Base-by-base conservation (phyloP, 2,797 vertebrate species). In the Cyprinella venusta region DNA sequence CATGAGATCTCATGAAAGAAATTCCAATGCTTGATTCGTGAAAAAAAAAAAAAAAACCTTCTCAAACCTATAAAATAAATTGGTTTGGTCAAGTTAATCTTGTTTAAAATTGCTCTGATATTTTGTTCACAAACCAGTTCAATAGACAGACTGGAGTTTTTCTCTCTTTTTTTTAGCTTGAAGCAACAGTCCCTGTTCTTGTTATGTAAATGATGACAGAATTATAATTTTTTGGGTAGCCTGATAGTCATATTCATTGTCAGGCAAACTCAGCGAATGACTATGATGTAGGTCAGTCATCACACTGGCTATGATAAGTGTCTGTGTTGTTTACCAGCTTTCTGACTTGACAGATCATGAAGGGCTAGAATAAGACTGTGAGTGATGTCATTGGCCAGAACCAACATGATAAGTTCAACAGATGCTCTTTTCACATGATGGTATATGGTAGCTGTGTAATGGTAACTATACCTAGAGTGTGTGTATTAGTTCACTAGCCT, bases 341-440 rank as follows among this genome's bases (percentile, higher is more conserved):
- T 45, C n/a, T 70, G 38, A 45, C n/a, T 8, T 45, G 6, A 45
- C 42, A 33, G 48, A 19, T 21, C 16, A 54, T 19, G 1, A 69
- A 56, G 18, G 16, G 15, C 36, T 48, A 40, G 33, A 56, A 69
- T 36, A 36, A 40, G 77, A 40, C 67, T 26, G 16, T 63, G 56
- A 65, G 56, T 19, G 65, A 40, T 45, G 10, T 71, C 52, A 71
- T 33, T 80, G 52, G 79, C 24, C 61, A 18, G 71, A 33, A 33
- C 33, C n/a, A 56, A 24, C 12, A 81, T 18, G 38, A 71, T 71
- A 63, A 63, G 68, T 26, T 19, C 5, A 1, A 61, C 79, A 72
- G 78, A 70, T 80, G 68, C 40, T n/a, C 30, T n/a, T 81, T 21
- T 81, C 79, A 80, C 38, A 79, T 67, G 67, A 30, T 19, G 10